phyloP scores from a whole-genome alignment of 1,140 invertebrate species.

The Drosophila lowei region DNA sequence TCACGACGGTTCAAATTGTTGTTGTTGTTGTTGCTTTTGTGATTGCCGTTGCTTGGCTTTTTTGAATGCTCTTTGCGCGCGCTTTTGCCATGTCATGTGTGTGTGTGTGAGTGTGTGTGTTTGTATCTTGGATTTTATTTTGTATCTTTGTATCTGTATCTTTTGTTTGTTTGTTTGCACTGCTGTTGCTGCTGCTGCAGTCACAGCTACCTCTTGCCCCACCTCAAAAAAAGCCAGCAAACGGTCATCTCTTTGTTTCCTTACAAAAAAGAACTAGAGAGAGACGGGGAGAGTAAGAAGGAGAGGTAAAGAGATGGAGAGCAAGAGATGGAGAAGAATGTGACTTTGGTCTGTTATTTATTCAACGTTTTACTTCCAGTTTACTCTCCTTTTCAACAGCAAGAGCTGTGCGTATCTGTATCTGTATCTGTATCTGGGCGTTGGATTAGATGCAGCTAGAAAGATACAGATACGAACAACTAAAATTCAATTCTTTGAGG shows the following conservation, averaged over 20 bases:
- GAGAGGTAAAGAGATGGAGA: background rate
- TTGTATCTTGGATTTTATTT: slow-evolving; percentile 45
- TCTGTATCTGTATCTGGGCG: slow-evolving; percentile 45
- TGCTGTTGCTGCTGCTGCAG: slow-evolving; percentile 35
- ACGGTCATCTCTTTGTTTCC: slow-evolving; percentile 61
- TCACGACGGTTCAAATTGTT: background rate
- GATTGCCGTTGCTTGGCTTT: slow-evolving; percentile 39
- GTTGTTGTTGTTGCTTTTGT: slow-evolving; percentile 64
- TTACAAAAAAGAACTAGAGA: slow-evolving; percentile 22
- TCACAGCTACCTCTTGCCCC: slow-evolving; percentile 31
- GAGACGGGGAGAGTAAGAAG: background rate
- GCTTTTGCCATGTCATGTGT: slow-evolving; percentile 58
- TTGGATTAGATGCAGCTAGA: slow-evolving; percentile 74
- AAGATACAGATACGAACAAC: slow-evolving; percentile 66
- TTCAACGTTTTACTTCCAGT: slow-evolving; percentile 67
- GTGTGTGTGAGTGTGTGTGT: slow-evolving; percentile 16
- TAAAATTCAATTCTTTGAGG: slow-evolving; percentile 28
- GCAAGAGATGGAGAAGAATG: slow-evolving; percentile 12
- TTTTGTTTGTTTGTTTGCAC: slow-evolving; percentile 64
- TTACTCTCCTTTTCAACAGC: slow-evolving; percentile 77
- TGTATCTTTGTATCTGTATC: slow-evolving; percentile 63
- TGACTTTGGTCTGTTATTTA: slow-evolving; percentile 62
- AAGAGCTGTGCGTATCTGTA: slow-evolving; percentile 47
- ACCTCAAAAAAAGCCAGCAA: slow-evolving; percentile 59
- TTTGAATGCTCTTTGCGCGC: slow-evolving; percentile 74